Base-by-base conservation (phyloP, 30 jellyfish, hydroid and myxozoan species). In the Rhopilema esculentum region DNA sequence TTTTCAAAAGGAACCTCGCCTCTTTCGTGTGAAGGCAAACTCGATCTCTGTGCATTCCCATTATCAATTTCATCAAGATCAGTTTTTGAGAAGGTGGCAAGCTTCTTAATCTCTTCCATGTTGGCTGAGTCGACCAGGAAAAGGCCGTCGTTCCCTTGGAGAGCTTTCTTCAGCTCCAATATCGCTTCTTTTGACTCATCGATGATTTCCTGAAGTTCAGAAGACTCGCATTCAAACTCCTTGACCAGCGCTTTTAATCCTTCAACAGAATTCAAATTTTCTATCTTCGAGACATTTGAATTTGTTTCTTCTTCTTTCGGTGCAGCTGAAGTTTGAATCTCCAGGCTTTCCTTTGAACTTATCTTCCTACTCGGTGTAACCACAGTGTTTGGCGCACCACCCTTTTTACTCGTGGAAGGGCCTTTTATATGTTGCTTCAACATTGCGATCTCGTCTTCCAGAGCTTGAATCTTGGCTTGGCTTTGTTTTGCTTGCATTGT, bases 111-210 rank as follows among this genome's bases (percentile, higher is more conserved):
- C 50, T 85, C 88, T 32, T 64, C 50, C 50, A 33, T 75, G 63
- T 85, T 75, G 0, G 85, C 86, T 17, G 94, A 85, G 51, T 85
- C 94, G 28, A 85, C 94, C 49, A 85, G 27, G 40, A 85, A 85
- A 49, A 85, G 31, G 31, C 86, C 94, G 0, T 85, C 94, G 64
- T 68, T 85, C 20, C 94, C 88, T 40, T 85, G 94, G 19, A 85
- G 32, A 0, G 94, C 94, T 48, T 75, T 85, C 77, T 78, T 85
- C 85, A 85, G 31, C 29, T 85, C 94, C 29, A 70, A 22, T 24
- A 85, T 85, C 17, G 94, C 94, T 12, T 85, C 94, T 66, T 85
- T 85, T 8, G 94, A 85, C 25, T 85, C 94, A 29, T 85, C 94
- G 16, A 85, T 75, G 32, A 85, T 85, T 29, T 85, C 94, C 29